Percentiles rank a stretch among this genome's conserved stretches.
Evolutionary conservation across 2,797 vertebrate species (phyloP).

Genomic region (Coilia nasus): DNA sequence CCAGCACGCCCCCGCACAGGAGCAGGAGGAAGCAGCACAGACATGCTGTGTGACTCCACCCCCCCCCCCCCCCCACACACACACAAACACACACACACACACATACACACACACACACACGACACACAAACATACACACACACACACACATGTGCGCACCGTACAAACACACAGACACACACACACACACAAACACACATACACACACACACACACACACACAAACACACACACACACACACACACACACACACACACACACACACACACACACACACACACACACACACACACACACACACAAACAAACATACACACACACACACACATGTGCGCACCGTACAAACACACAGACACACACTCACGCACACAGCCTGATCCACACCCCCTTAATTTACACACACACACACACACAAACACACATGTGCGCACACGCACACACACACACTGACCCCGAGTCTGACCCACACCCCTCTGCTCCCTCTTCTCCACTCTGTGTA

Average conservation of each 20-base stretch:
- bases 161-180: not conserved
- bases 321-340: not conserved
- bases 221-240: slow-evolving; percentile 17
- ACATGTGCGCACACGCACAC: slow-evolving; percentile 8
- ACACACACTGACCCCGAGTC: not conserved
- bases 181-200: not conserved
- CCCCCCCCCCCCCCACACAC: not conserved
- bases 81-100: not conserved
- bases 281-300: slow-evolving; percentile 2
- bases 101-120: not conserved
- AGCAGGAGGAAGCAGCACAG: not conserved
- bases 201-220: slow-evolving; percentile 6
- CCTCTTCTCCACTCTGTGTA: too few relatives aligned
- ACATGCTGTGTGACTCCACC: not conserved
- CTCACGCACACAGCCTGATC: too few relatives aligned
- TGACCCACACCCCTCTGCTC: too few relatives aligned
- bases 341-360: not conserved
- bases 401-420: not conserved
- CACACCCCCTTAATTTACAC: not conserved
- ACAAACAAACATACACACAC: not conserved
- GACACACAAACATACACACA: not conserved
- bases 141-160: not conserved
- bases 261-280: not conserved
- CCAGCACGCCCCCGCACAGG: not conserved
- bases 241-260: not conserved